Evolutionary conservation across 2,113 vertebrate genomes (phyloP).

Genomic region (Panurus biarmicus): DNA sequence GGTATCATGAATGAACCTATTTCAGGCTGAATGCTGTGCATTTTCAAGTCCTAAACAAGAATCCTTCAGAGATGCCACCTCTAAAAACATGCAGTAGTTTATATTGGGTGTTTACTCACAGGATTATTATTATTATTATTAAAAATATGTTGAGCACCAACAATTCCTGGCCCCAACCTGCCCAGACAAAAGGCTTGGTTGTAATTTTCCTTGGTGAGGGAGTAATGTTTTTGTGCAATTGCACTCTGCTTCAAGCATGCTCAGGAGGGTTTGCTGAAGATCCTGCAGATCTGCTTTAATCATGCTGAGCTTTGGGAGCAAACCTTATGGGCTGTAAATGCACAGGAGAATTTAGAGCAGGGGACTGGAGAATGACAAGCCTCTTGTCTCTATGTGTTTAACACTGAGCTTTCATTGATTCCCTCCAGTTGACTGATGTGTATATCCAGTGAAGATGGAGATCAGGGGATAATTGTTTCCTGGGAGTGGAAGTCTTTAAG

Average conservation of each 20-base stretch:
- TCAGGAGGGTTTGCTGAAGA: constrained; percentile 11
- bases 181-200: constrained; percentile 25
- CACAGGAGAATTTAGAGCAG: not conserved
- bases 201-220: constrained; percentile 1
- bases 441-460: not conserved
- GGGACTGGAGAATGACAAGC: not conserved
- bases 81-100: not conserved
- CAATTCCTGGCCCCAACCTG: constrained; percentile 20
- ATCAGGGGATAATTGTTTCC: not conserved
- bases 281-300: not conserved
- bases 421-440: not conserved
- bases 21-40: not conserved
- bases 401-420: not conserved
- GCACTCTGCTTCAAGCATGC: not conserved
- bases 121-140: not conserved
- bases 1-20: not conserved
- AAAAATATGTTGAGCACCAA: not conserved
- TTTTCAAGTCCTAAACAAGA: not conserved
- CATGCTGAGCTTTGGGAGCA: not conserved
- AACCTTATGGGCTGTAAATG: not conserved
- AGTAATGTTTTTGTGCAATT: constrained; percentile 2
- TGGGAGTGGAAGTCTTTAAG: not conserved
- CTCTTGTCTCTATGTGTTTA: not conserved
- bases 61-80: not conserved
- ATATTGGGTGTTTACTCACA: not conserved